Evolutionary conservation across 2,797 vertebrate genomes (phyloP).

Genomic region (Siniperca undulata): DNA sequence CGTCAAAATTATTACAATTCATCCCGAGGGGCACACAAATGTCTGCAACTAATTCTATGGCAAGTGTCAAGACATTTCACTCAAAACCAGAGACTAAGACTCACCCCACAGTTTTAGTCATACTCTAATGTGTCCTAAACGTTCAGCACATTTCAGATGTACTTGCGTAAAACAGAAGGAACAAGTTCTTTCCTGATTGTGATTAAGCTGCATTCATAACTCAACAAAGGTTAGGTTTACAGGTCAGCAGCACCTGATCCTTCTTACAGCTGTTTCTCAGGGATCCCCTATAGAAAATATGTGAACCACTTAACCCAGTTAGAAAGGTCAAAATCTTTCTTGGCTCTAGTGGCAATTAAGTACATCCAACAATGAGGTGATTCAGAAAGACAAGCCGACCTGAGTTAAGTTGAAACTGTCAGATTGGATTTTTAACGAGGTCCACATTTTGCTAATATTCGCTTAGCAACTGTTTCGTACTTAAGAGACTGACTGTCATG

Average conservation of each 20-base stretch:
- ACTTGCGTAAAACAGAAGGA: constrained; percentile 15
- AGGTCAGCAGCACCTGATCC: constrained; percentile 65
- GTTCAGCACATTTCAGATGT: constrained; percentile 8
- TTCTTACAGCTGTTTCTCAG: constrained; percentile 54
- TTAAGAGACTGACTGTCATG: constrained; percentile 6
- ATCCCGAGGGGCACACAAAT: no score
- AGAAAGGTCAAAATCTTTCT: constrained; percentile 61
- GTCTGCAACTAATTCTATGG: neutral
- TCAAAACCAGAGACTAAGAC: no score
- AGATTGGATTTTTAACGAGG: constrained; percentile 56
- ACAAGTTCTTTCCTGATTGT: constrained; percentile 36
- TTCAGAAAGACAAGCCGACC: constrained; percentile 68
- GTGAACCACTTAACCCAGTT: constrained; percentile 71
- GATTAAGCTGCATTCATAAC: constrained; percentile 48
- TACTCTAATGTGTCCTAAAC: neutral
- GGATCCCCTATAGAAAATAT: constrained; percentile 62
- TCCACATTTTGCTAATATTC: constrained; percentile 25
- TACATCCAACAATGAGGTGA: constrained; percentile 46
- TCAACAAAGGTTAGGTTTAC: constrained; percentile 59
- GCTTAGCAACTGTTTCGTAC: constrained; percentile 32
- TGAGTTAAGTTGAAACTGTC: constrained; percentile 59
- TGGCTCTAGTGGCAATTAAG: constrained; percentile 60
- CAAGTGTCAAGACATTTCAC: no score
- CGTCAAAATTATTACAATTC: no score
- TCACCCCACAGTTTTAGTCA: neutral